Percentiles rank a stretch among this genome's conserved stretches.
Conservation (phyloP, 2,888 invertebrate species). For the Cyaniris semiargus region DNA sequence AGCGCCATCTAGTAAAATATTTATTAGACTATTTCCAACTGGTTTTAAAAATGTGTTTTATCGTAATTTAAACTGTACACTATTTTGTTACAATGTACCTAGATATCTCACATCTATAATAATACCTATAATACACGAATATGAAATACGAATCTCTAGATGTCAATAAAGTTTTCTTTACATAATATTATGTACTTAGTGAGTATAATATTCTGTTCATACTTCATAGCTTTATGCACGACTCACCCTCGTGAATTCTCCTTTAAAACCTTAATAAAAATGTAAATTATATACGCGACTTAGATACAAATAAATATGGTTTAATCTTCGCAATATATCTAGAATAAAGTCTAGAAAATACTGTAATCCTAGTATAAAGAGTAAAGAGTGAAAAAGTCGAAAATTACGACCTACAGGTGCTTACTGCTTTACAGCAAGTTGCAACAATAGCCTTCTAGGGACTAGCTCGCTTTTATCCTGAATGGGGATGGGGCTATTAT, state of each 20-base stretch:
- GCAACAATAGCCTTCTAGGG: slow-evolving; percentile 17
- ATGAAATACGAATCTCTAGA: not conserved
- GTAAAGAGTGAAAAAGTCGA: slow-evolving; percentile 6
- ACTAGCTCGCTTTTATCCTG: slow-evolving; percentile 19
- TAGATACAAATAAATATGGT: slow-evolving; percentile 12
- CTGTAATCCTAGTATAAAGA: not conserved
- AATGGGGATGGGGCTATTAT: not conserved
- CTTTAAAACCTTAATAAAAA: slow-evolving; percentile 21
- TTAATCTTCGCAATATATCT: not conserved
- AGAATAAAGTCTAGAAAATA: not conserved
- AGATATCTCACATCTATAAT: too few relatives aligned
- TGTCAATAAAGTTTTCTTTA: not conserved
- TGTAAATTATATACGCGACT: not conserved
- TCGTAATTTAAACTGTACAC: too few relatives aligned
- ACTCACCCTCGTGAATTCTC: not conserved
- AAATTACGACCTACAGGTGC: slow-evolving; percentile 16
- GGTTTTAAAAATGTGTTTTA: too few relatives aligned
- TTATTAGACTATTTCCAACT: too few relatives aligned
- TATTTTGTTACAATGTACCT: too few relatives aligned
- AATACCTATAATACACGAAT: too few relatives aligned
- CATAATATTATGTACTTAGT: not conserved
- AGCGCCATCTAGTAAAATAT: too few relatives aligned
- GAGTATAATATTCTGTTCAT: not conserved
- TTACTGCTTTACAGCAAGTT: not conserved
- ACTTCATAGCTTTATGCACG: not conserved